These are phyloP conservation scores for Helostoma temminkii DNA, from an alignment of 2,797 vertebrate genomes.

Conservation along the genomic window DNA sequence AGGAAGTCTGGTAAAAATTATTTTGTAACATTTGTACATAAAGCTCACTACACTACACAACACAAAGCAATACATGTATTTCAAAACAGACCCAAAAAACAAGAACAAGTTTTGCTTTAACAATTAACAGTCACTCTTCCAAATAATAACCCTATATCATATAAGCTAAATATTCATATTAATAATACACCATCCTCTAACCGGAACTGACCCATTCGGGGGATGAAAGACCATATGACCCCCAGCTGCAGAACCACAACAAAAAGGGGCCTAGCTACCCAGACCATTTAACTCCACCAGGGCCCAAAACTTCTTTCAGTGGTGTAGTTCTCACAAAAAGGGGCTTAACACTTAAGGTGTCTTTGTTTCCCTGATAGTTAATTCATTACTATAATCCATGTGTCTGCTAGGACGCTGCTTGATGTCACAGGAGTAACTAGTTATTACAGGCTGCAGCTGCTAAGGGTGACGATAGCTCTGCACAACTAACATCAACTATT, in stretches of 20 bases:
- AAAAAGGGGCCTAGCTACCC: conserved; percentile 63
- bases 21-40: background rate
- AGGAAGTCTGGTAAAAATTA: background rate
- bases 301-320: conserved; percentile 34
- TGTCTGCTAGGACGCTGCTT: too few relatives aligned
- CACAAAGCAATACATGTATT: background rate
- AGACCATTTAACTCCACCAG: conserved; percentile 60
- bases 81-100: background rate
- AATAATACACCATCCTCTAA: background rate
- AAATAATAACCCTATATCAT: background rate
- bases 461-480: conserved; percentile 24
- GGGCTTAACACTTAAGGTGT: accelerated
- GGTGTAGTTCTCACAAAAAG: background rate
- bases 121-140: too few relatives aligned
- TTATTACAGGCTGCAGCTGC: conserved; percentile 16
- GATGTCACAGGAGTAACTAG: background rate
- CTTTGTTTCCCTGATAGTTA: accelerated
- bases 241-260: conserved; percentile 72
- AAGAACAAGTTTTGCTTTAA: background rate
- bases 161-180: background rate
- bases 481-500: conserved; percentile 40
- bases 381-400: too few relatives aligned
- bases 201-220: background rate
- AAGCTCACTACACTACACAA: too few relatives aligned
- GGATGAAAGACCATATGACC: conserved; percentile 51